These are phyloP conservation scores for Falco columbarius DNA, from an alignment of 2,797 vertebrate genomes.

Conservation along the genomic window DNA sequence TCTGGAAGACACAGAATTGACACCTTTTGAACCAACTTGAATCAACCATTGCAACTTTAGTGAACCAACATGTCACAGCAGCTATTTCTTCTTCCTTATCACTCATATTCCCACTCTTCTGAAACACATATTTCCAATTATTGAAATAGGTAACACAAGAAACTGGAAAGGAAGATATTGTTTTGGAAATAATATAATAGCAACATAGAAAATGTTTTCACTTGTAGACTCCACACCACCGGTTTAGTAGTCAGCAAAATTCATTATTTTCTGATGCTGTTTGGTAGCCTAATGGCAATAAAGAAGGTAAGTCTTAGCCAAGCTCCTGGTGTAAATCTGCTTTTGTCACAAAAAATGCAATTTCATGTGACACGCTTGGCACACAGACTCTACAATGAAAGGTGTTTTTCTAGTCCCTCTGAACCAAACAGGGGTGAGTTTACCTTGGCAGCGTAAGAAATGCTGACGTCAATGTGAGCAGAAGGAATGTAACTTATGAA, in stretches of 20 bases:
- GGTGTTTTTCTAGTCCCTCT: neutral
- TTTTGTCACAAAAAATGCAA: neutral
- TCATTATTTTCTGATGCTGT: neutral
- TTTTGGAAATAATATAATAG: neutral
- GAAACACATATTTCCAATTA: neutral
- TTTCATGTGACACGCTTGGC: neutral
- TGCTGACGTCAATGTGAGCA: neutral
- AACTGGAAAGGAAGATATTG: neutral
- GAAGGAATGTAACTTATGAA: neutral
- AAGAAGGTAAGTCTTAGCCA: neutral
- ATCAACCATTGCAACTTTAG: neutral
- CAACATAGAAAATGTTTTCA: neutral
- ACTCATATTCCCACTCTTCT: neutral
- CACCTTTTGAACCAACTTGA: neutral
- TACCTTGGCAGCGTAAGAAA: neutral
- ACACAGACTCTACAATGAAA: neutral
- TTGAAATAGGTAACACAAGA: neutral
- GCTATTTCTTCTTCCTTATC: neutral
- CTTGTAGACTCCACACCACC: neutral
- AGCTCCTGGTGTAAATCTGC: neutral
- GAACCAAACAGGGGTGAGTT: neutral
- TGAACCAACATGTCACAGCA: neutral
- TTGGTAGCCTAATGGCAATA: neutral
- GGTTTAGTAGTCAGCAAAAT: neutral
- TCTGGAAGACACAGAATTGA: conserved; percentile 72